These are phyloP conservation scores for Chaetodon trifasciatus DNA, from an alignment of 2,797 vertebrate species.

Conservation along the genomic window DNA sequence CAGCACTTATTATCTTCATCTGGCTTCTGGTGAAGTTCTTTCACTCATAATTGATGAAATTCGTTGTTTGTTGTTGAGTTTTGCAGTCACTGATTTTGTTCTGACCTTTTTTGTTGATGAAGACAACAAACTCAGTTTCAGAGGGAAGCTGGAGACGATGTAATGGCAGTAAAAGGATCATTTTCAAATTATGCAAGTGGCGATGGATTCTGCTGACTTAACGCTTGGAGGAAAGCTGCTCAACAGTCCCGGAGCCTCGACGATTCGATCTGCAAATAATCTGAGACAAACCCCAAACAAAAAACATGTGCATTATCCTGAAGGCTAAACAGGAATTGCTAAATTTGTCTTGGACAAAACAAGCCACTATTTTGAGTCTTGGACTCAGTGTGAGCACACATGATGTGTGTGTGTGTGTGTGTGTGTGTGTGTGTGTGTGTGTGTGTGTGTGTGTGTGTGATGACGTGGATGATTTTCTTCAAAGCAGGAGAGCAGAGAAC, in stretches of 20 bases:
- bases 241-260: not conserved
- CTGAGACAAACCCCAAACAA: constrained; percentile 22
- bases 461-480: constrained; percentile 22
- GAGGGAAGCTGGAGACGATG: constrained; percentile 4
- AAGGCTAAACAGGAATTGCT: constrained; percentile 61
- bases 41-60: not conserved
- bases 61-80: constrained; percentile 10
- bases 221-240: constrained; percentile 20
- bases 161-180: not conserved
- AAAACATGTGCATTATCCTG: constrained; percentile 25
- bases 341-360: constrained; percentile 54
- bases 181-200: not conserved
- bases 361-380: constrained; percentile 26
- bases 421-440: too few relatives aligned
- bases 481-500: constrained; percentile 33
- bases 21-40: constrained; percentile 9
- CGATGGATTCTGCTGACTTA: constrained; percentile 32
- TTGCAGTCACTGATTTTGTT: not conserved
- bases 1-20: constrained; percentile 14
- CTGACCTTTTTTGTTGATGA: not conserved
- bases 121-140: not conserved
- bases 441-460: not conserved
- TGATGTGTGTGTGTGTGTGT: not conserved
- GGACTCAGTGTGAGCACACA: constrained; percentile 18
- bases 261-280: constrained; percentile 40